Conservation (phyloP, 2,113 vertebrate species). For the Himantopus leucocephalus region DNA sequence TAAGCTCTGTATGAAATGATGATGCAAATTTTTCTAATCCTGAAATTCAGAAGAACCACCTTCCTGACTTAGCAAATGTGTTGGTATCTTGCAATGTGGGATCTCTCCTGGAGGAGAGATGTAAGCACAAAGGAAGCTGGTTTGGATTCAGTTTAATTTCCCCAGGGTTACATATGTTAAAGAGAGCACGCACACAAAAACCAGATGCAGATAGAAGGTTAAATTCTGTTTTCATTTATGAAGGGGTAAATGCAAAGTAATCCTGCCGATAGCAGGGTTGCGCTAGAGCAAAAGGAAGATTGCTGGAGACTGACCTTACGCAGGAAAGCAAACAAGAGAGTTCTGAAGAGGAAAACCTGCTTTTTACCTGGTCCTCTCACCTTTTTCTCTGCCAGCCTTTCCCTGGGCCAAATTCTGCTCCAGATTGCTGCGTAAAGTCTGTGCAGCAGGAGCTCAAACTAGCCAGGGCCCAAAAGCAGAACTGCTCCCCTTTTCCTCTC, state of each 20-base stretch:
- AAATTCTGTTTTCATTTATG: background rate
- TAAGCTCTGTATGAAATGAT: background rate
- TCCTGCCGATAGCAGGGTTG: background rate
- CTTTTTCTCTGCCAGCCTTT: background rate
- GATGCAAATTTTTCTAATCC: background rate
- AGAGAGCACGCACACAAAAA: background rate
- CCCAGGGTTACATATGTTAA: background rate
- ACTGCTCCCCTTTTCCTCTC: background rate
- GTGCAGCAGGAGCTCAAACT: background rate
- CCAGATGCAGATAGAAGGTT: background rate
- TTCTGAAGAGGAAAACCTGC: background rate
- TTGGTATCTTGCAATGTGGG: background rate
- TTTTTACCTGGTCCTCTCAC: background rate
- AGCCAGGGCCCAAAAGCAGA: background rate
- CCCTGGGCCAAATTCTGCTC: background rate
- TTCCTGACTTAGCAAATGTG: background rate
- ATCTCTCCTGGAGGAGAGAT: background rate
- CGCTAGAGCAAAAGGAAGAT: background rate
- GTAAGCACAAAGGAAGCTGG: background rate
- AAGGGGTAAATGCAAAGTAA: background rate
- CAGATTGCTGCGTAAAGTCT: background rate
- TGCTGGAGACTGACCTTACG: background rate
- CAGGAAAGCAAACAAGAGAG: background rate
- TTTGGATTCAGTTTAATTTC: background rate
- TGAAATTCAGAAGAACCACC: slow-evolving; percentile 19